These are phyloP conservation scores for Hanleya hanleyi DNA, from an alignment of 2,888 invertebrate genomes.

Conservation along the genomic window DNA sequence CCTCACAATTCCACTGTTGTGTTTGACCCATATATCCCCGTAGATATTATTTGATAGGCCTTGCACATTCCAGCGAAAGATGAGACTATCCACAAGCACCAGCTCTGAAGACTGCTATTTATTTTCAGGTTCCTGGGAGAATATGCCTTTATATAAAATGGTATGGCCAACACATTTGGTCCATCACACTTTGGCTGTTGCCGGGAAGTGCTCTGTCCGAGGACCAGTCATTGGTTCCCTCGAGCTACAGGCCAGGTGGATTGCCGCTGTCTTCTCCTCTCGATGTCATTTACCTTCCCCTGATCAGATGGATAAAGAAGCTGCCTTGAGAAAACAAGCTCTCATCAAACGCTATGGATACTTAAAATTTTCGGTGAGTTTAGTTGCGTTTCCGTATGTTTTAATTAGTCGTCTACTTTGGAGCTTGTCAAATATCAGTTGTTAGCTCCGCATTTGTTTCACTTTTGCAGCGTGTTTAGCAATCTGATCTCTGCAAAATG, in stretches of 20 bases:
- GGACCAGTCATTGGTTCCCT: not conserved
- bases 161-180: not conserved
- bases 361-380: not conserved
- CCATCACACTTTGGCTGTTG: not conserved
- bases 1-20: no score
- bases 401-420: no score
- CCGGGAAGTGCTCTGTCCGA: not conserved
- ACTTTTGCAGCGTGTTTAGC: no score
- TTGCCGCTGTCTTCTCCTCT: not conserved
- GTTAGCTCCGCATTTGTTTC: no score
- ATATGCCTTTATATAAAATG: not conserved
- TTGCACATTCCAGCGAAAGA: not conserved
- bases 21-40: no score
- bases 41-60: no score
- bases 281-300: not conserved
- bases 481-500: no score
- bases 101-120: no score
- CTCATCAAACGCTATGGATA: not conserved
- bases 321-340: not conserved
- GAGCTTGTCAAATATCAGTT: no score
- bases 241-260: conserved; percentile 4
- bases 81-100: no score
- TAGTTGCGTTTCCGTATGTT: no score
- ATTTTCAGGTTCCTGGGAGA: not conserved
- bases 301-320: not conserved